A percentile compares a stretch with the other conserved stretches of the same genome.
Conservation (phyloP, 2,113 vertebrate genomes). For the Oreochromis tanganicae region DNA sequence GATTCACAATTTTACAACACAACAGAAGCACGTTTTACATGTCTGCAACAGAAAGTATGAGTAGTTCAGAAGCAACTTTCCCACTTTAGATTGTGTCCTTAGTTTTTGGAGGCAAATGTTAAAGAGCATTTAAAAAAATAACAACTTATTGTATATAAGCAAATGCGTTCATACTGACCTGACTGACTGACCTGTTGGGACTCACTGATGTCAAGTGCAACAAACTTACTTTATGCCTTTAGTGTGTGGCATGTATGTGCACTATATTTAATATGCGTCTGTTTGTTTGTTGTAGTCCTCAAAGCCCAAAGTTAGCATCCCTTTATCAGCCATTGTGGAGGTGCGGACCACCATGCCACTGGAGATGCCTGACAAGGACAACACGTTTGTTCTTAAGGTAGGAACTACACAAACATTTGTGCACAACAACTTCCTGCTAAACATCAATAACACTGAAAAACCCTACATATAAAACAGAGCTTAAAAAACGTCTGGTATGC, state of each 20-base stretch:
- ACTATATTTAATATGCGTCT: not conserved
- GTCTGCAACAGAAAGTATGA: not conserved
- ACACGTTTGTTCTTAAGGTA: constrained; percentile 98
- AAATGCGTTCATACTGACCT: not conserved
- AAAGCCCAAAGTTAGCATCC: constrained; percentile 92
- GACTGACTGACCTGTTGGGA: not conserved
- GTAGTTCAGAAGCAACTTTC: not conserved
- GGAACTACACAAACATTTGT: not conserved
- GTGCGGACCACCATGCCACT: constrained; percentile 97
- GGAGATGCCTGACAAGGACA: constrained; percentile 99
- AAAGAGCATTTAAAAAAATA: not conserved
- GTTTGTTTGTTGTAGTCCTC: constrained; percentile 78
- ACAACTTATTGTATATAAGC: not conserved
- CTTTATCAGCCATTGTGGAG: constrained; percentile 89
- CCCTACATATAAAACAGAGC: not conserved
- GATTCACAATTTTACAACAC: not conserved
- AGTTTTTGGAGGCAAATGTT: not conserved
- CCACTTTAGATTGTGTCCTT: not conserved
- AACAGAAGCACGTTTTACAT: not conserved
- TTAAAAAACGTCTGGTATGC: not conserved
- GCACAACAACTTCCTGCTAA: not conserved
- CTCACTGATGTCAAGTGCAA: not conserved
- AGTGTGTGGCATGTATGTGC: not conserved
- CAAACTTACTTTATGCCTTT: not conserved
- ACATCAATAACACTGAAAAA: not conserved